A percentile compares a stretch with the other conserved stretches of the same genome.
Evolutionary conservation across 2,113 vertebrate genomes (phyloP).

Genomic region (Sinocyclocheilus rhinocerous): DNA sequence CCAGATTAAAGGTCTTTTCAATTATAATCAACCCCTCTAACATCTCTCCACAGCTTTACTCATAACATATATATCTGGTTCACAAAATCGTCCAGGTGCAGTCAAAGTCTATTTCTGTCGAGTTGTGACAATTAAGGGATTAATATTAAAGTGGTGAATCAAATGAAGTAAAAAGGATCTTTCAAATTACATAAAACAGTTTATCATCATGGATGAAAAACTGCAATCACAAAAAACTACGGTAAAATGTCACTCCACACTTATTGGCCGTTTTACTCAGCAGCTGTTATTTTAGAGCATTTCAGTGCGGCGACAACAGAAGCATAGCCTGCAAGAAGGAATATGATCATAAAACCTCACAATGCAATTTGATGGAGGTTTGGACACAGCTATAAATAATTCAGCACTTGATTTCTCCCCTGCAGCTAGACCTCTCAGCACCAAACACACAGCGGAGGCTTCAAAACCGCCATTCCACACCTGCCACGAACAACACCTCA

Average conservation of each 20-base stretch:
- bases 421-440: constrained; percentile 49
- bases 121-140: neutral
- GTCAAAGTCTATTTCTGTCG: neutral
- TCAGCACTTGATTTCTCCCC: constrained; percentile 58
- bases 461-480: constrained; percentile 28
- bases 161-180: neutral
- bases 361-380: constrained; percentile 47
- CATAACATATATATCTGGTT: neutral
- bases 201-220: neutral
- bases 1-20: constrained; percentile 57
- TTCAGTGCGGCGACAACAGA: constrained; percentile 4
- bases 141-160: constrained; percentile 1
- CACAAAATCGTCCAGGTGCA: constrained; percentile 13
- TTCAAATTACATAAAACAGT: neutral
- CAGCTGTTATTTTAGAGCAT: constrained; percentile 2
- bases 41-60: constrained; percentile 34
- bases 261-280: neutral
- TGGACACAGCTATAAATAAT: constrained; percentile 60
- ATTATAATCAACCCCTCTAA: constrained; percentile 49
- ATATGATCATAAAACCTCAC: constrained; percentile 39
- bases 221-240: neutral
- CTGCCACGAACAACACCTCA: constrained; percentile 10
- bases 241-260: neutral
- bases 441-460: constrained; percentile 16
- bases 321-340: constrained; percentile 8